Conservation (phyloP, 2,113 vertebrate genomes). For the Corythornis vintsioides region DNA sequence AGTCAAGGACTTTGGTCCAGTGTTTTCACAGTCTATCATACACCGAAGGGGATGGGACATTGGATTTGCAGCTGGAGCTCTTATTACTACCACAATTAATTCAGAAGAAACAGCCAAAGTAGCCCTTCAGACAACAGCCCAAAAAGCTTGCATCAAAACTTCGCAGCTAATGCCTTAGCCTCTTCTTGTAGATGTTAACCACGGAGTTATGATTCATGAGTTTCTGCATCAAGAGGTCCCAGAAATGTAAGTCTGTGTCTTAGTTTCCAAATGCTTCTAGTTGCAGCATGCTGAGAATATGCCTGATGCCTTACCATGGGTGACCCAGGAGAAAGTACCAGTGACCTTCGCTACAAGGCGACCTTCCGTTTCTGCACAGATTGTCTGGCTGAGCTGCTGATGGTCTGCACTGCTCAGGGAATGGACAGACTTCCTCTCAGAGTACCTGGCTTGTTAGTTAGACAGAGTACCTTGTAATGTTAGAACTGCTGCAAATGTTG, state of each 20-base stretch:
- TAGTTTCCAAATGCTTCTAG: not conserved
- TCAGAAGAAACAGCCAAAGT: not conserved
- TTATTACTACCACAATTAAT: not conserved
- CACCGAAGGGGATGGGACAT: not conserved
- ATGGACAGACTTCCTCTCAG: not conserved
- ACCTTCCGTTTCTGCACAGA: not conserved
- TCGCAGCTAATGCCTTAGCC: not conserved
- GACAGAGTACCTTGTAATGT: too few species aligned
- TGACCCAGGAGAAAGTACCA: not conserved
- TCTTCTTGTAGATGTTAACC: not conserved
- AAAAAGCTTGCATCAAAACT: not conserved
- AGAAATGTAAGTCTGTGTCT: not conserved
- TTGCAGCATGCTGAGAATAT: not conserved
- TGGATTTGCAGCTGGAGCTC: not conserved
- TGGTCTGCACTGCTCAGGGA: not conserved
- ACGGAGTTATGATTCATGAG: not conserved
- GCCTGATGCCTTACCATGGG: accelerated
- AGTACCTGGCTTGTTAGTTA: not conserved
- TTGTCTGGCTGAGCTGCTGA: not conserved
- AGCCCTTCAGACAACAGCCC: not conserved
- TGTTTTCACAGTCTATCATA: not conserved
- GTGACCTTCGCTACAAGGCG: not conserved
- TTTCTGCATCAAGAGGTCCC: not conserved
- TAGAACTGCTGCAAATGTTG: not conserved
- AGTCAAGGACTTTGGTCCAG: not conserved